phyloP scores from a whole-genome alignment of 2,797 vertebrate species.

The Martes flavigula region DNA sequence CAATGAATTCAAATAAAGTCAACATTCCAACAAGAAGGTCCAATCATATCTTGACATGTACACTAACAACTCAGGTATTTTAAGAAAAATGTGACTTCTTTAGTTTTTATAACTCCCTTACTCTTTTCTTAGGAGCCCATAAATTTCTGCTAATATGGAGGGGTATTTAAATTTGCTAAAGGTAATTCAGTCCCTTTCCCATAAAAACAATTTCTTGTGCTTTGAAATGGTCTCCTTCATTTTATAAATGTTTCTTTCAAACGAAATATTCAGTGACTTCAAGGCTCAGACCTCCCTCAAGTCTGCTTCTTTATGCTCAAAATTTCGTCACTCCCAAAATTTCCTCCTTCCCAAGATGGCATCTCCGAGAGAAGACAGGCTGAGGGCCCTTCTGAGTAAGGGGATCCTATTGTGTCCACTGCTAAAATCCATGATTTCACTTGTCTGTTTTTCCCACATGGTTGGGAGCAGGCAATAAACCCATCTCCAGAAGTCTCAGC shows the following conservation, averaged over 20 bases:
- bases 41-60: not conserved
- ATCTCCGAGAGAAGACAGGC: not conserved
- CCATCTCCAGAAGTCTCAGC: not conserved
- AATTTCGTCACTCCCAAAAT: not conserved
- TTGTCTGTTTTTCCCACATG: not conserved
- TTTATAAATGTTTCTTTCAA: not conserved
- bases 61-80: not conserved
- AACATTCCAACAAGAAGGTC: not conserved
- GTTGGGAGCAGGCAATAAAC: not conserved
- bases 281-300: not conserved
- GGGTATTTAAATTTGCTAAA: not conserved
- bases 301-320: not conserved
- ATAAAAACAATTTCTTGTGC: constrained; percentile 19
- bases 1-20: not conserved
- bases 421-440: not conserved
- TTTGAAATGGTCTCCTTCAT: constrained; percentile 4
- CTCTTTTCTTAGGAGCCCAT: not conserved
- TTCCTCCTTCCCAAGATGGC: not conserved
- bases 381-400: not conserved
- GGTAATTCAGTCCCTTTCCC: not conserved
- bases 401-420: not conserved
- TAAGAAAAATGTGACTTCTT: not conserved
- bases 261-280: not conserved
- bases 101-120: not conserved
- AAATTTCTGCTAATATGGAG: not conserved